Base-by-base conservation (phyloP, 2,113 vertebrate genomes). In the Malurus cyaneus region DNA sequence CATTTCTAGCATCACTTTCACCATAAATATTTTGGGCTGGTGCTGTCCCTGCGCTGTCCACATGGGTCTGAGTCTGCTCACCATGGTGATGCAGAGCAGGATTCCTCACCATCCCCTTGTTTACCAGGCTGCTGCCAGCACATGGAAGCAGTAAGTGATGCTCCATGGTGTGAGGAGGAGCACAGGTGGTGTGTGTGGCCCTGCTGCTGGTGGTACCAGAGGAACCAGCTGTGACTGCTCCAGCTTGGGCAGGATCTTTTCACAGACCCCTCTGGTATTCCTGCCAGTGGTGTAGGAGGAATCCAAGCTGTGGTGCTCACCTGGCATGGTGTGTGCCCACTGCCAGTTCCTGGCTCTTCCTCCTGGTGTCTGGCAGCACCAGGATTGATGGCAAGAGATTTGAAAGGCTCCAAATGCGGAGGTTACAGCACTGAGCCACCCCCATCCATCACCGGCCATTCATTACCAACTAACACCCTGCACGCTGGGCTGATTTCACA, bases 401-500 rank as follows among this genome's bases (percentile, higher is more conserved):
- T 87, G 96, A 95, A 97, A 96, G 89, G 94, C 94, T 97, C 96
- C 97, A 97, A 98, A 97, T 95, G 94, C 41, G 76, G 92, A 97
- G 97, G 97, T 97, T 97, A 88, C 86, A 92, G 96, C 32, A 66
- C 83, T 28, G 64, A 95, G 97, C 97, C 92, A 96, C 97, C 94
- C 61, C 78, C 96, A 98, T 98, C 97, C 95, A 98, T 98, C 97
- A 97, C 64, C 5, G 67, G 82, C 89, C 91, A 94, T 94, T 96
- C 97, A 94, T 98, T 98, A 97, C 97, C 95, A 94, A 97, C 97
- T 96, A 98, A 97, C 96, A 94, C 92, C 84, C 67, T n/a, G 93
- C 90, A 74, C 26, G 44, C 96, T 15, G 94, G 97, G 94, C 97
- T 95, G 97, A 96, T 97, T 97, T 94, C 89, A 91, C 97, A 97